Conservation (phyloP, 2,113 vertebrate species). For the Alligator sinensis region DNA sequence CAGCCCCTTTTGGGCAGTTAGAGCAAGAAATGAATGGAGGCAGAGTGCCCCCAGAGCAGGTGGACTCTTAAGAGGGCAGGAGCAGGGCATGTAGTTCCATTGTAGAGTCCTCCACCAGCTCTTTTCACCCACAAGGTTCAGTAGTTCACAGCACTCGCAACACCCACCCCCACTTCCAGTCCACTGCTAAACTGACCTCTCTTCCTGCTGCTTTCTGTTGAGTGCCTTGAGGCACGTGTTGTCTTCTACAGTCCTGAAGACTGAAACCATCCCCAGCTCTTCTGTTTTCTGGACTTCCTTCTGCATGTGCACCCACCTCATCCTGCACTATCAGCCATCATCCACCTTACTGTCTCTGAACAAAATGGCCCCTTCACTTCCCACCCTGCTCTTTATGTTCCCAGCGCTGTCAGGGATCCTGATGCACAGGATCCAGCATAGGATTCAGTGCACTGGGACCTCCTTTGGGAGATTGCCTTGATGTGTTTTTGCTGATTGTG, state of each 20-base stretch:
- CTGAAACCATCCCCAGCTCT: not conserved
- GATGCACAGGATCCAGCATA: too few species aligned
- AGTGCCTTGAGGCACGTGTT: not conserved
- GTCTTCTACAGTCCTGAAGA: not conserved
- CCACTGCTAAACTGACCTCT: not conserved
- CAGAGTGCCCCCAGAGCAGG: too few species aligned
- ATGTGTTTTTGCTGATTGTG: too few species aligned
- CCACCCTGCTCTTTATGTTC: not conserved
- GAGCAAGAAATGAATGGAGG: too few species aligned
- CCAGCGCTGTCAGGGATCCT: not conserved
- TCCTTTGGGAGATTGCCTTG: too few species aligned
- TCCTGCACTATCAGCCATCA: constrained; percentile 8
- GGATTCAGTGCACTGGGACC: too few species aligned
- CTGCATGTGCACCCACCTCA: not conserved
- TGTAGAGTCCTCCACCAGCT: not conserved
- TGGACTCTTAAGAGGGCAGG: too few species aligned
- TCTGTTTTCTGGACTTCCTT: not conserved
- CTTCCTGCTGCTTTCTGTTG: not conserved
- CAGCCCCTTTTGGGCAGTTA: too few species aligned
- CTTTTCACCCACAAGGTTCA: not conserved
- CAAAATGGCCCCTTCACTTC: not conserved
- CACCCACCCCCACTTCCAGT: not conserved
- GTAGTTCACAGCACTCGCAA: not conserved
- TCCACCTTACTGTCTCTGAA: not conserved
- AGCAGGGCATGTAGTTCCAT: too few species aligned